Percentiles rank a stretch among this genome's conserved stretches.
Evolutionary conservation across 1,140 invertebrate genomes (phyloP).

Genomic region (Platyscapa corneri): DNA sequence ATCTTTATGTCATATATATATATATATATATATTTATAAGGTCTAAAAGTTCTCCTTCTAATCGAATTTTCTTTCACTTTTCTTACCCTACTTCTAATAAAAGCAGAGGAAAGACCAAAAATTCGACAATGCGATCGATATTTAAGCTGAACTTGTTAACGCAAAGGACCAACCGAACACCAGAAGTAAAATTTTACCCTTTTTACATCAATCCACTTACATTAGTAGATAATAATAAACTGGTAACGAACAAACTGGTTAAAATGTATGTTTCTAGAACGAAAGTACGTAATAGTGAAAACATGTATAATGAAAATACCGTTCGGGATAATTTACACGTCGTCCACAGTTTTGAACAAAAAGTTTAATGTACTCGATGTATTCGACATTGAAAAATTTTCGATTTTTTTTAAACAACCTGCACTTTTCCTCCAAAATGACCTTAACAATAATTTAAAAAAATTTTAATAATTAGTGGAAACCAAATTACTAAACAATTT

Average conservation of each 20-base stretch:
- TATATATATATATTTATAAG: background rate
- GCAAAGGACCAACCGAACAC: background rate
- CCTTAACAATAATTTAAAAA: too few relatives aligned
- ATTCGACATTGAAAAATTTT: too few relatives aligned
- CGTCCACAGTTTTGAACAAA: too few relatives aligned
- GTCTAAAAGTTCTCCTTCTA: background rate
- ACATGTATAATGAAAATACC: background rate
- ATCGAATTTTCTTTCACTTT: background rate
- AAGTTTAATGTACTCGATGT: background rate
- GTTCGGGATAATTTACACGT: too few relatives aligned
- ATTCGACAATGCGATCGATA: background rate
- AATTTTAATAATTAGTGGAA: too few relatives aligned
- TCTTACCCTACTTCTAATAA: background rate
- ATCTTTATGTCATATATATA: too few relatives aligned
- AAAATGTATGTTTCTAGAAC: background rate
- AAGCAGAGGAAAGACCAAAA: background rate
- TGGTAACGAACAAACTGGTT: background rate
- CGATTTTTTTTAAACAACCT: too few relatives aligned
- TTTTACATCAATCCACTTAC: background rate
- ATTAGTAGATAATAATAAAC: background rate
- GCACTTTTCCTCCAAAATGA: too few relatives aligned
- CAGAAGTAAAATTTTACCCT: background rate
- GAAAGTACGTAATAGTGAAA: background rate
- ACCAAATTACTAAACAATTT: too few relatives aligned
- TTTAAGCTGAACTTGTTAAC: background rate